Conservation (phyloP, 2,888 invertebrate genomes). For the Lycia hirtaria region DNA sequence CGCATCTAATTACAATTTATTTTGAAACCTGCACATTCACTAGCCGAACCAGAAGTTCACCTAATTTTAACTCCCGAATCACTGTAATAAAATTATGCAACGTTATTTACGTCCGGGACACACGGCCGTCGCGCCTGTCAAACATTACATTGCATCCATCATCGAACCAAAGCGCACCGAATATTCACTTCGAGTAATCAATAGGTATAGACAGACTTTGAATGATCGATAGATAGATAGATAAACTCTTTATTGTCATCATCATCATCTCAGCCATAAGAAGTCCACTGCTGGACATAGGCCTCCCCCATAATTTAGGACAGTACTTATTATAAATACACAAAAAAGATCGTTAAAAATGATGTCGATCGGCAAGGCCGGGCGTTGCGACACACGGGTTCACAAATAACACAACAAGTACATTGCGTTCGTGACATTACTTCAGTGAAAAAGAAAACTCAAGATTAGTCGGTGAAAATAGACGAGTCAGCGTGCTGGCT, state of each 20-base stretch:
- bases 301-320: too few relatives aligned
- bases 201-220: too few relatives aligned
- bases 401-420: conserved; percentile 43
- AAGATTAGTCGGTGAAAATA: conserved; percentile 24
- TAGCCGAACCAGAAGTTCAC: conserved; percentile 20
- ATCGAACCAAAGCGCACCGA: conserved; percentile 24
- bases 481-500: conserved; percentile 22
- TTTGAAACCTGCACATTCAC: conserved; percentile 18
- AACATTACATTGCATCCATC: conserved; percentile 51
- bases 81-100: conserved; percentile 28
- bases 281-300: too few relatives aligned
- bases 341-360: neutral
- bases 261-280: too few relatives aligned
- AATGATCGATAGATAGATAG: too few relatives aligned
- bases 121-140: conserved; percentile 46
- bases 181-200: neutral
- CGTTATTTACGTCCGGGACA: conserved; percentile 38
- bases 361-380: conserved; percentile 44
- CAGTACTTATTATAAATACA: neutral
- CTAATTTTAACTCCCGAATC: conserved; percentile 24
- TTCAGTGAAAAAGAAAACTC: conserved; percentile 32
- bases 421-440: conserved; percentile 27
- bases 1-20: conserved; percentile 16
- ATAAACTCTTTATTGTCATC: too few relatives aligned
- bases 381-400: conserved; percentile 47